Conservation (phyloP, 2,797 vertebrate genomes). For the Urophycis tenuis region DNA sequence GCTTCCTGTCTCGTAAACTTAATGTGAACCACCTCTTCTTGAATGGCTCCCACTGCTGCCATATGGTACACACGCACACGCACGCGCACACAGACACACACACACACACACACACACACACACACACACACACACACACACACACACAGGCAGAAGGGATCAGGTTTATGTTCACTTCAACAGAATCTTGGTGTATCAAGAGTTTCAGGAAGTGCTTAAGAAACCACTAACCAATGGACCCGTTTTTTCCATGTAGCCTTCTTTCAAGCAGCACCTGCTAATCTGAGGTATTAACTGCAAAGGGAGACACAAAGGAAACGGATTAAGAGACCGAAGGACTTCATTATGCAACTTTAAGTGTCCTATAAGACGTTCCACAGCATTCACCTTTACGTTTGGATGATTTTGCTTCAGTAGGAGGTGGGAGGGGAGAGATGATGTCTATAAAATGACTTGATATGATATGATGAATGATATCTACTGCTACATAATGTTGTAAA, state of each 20-base stretch:
- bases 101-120: neutral
- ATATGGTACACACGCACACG: neutral
- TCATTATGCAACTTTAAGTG: neutral
- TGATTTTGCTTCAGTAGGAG: neutral
- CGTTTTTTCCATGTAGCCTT: constrained; percentile 92
- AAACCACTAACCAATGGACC: constrained; percentile 77
- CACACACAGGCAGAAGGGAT: neutral
- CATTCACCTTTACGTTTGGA: neutral
- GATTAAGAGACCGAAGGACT: neutral
- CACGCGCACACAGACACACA: neutral
- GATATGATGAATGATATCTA: neutral
- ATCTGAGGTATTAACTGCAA: constrained; percentile 77
- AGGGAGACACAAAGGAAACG: constrained; percentile 18
- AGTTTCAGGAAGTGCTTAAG: constrained; percentile 37
- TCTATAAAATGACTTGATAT: neutral
- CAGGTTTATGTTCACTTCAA: neutral
- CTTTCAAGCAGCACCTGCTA: constrained; percentile 73
- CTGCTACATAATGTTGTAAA: neutral
- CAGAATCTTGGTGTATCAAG: constrained; percentile 39
- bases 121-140: neutral
- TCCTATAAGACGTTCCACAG: neutral
- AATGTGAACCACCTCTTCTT: constrained; percentile 86
- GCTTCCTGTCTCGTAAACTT: constrained; percentile 74
- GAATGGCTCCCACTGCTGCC: constrained; percentile 82
- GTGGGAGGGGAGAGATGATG: neutral